Base-by-base conservation (phyloP, 2,888 invertebrate species). In the Ectemnius cavifrons region DNA sequence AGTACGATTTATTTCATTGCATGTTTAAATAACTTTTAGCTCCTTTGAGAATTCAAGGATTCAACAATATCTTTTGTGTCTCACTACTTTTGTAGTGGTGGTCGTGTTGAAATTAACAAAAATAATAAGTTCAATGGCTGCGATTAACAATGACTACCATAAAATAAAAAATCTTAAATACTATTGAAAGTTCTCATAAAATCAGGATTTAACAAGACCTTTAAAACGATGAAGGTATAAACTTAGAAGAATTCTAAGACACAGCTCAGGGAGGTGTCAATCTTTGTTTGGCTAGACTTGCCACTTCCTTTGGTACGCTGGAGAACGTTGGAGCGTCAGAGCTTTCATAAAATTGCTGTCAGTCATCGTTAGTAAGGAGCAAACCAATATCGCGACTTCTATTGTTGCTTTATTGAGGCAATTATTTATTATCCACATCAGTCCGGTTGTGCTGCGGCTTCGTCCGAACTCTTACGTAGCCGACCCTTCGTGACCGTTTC, bases 381-480 rank as follows among this genome's bases (percentile, higher is more conserved):
- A 73, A 75, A 63, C 80, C 85, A 82, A 84, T 86, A 86, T 87
- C 72, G 79, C 79, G 73, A 77, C 73, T 71, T 37, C 77, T 77
- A 87, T 87, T 86, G 84, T 87, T 81, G 81, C 75, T 83, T 79
- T 79, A 82, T 86, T 87, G 81, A 80, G 80, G 84, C 81, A 85
- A 87, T 87, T 86, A 83, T 84, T 86, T 85, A 85, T 86, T 81
- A 82, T 77, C 37, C 8, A 37, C 37, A 37, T 37, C 8, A 37
- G 8, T 37, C 8, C 37, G 37, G 8, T 8, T 23, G 37, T 71
- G 71, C 67, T 56, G 52, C 64, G 45, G 64, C 65, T 62, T 47
- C 60, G 56, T 23, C 69, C 67, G 46, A 58, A 73, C 62, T 71
- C 65, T 61, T 68, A 64, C 63, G 60, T 62, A 67, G 78, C 70